Conservation (phyloP, 2,797 vertebrate genomes). For the Ptychadena robeensis region DNA sequence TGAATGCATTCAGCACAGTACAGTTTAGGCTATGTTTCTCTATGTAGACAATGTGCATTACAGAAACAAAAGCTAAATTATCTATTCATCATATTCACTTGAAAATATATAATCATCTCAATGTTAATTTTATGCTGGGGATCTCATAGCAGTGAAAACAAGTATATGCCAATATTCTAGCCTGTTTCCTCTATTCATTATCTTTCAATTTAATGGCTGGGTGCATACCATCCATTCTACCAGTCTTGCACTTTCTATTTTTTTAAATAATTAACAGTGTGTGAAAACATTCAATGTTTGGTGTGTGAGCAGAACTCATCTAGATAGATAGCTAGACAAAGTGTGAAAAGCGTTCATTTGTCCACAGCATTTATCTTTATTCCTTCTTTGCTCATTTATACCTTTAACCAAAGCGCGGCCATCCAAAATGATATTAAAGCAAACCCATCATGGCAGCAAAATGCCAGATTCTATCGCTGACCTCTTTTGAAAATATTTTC, state of each 20-base stretch:
- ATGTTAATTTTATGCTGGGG: not conserved
- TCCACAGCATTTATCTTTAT: not conserved
- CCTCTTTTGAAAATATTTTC: not conserved
- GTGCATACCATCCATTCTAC: slow-evolving; percentile 4
- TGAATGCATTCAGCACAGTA: no score
- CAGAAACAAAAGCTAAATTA: not conserved
- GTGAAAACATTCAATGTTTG: not conserved
- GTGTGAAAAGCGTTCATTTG: not conserved
- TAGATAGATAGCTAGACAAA: not conserved
- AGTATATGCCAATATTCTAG: not conserved
- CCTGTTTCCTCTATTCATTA: slow-evolving; percentile 18
- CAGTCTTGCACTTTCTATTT: slow-evolving; percentile 8
- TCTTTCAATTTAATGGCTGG: slow-evolving; percentile 32
- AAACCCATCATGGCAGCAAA: not conserved
- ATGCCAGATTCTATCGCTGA: not conserved
- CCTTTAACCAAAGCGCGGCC: not conserved
- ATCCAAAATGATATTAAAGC: not conserved
- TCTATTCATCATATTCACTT: not conserved
- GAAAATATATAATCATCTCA: not conserved
- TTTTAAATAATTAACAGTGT: slow-evolving; percentile 14
- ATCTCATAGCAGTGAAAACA: not conserved
- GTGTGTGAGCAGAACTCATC: slow-evolving; percentile 5
- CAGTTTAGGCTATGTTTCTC: not conserved
- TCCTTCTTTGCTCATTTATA: not conserved
- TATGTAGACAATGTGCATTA: not conserved